Evolutionary conservation across 2,888 invertebrate species (phyloP).

Genomic region (Eupsilia transversa): DNA sequence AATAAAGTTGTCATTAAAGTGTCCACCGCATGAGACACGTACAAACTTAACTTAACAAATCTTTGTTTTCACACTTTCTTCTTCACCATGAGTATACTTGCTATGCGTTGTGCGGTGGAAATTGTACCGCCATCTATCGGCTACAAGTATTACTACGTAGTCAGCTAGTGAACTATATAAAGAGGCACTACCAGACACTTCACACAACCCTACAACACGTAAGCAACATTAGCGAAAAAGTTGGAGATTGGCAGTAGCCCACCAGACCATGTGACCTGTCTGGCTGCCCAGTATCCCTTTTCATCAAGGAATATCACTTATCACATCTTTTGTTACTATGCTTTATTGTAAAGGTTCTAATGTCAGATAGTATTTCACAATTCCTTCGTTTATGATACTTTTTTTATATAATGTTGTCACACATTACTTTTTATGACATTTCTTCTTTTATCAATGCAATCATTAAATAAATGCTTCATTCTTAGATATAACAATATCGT

Average conservation of each 20-base stretch:
- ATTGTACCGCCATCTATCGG: constrained; percentile 2
- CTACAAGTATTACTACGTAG: background rate
- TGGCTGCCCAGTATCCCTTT: too few species aligned
- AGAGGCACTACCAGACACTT: background rate
- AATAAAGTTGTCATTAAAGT: background rate
- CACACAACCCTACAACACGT: too few species aligned
- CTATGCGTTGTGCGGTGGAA: background rate
- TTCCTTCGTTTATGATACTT: background rate
- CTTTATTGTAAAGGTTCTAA: too few species aligned
- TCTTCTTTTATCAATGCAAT: background rate
- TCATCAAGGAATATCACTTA: background rate
- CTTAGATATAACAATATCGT: background rate
- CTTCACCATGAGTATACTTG: background rate
- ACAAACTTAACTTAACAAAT: background rate
- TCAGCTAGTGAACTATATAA: background rate
- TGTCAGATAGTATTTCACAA: too few species aligned
- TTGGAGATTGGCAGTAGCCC: background rate
- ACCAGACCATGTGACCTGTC: background rate
- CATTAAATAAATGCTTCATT: background rate
- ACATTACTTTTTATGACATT: background rate
- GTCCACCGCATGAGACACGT: background rate
- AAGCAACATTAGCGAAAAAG: too few species aligned
- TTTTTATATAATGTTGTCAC: too few species aligned
- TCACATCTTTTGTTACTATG: background rate
- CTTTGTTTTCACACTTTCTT: background rate